phyloP scores from a whole-genome alignment of 2,797 vertebrate genomes.

The Carcharodon carcharias region DNA sequence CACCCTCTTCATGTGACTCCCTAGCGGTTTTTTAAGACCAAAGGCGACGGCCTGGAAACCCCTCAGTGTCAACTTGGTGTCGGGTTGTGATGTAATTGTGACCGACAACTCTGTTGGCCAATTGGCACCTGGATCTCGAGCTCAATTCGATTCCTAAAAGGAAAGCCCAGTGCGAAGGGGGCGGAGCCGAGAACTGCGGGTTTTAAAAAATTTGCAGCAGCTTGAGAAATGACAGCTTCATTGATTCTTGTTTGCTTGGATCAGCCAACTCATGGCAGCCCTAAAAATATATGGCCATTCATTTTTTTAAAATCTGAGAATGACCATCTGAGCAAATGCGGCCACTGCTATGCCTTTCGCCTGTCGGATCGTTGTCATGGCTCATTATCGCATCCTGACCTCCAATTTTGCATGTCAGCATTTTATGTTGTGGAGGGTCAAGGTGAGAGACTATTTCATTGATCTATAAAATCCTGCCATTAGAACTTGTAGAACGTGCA shows the following conservation, averaged over 20 bases:
- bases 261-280: background rate
- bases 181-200: background rate
- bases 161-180: background rate
- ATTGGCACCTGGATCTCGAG: background rate
- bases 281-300: background rate
- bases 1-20: background rate
- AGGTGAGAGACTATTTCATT: background rate
- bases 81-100: background rate
- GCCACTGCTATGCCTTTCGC: background rate
- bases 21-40: background rate
- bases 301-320: background rate
- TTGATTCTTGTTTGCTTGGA: background rate
- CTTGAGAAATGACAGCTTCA: background rate
- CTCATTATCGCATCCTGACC: background rate
- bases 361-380: background rate
- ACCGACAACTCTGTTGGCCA: background rate
- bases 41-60: slow-evolving; percentile 11
- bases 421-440: background rate
- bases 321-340: background rate
- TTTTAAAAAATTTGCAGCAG: background rate
- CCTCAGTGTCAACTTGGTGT: slow-evolving; percentile 1
- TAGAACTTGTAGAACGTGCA: background rate
- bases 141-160: background rate
- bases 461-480: background rate
- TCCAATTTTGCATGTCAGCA: background rate